Conservation (phyloP, 2,797 vertebrate species). For the Kryptopterus vitreolus region DNA sequence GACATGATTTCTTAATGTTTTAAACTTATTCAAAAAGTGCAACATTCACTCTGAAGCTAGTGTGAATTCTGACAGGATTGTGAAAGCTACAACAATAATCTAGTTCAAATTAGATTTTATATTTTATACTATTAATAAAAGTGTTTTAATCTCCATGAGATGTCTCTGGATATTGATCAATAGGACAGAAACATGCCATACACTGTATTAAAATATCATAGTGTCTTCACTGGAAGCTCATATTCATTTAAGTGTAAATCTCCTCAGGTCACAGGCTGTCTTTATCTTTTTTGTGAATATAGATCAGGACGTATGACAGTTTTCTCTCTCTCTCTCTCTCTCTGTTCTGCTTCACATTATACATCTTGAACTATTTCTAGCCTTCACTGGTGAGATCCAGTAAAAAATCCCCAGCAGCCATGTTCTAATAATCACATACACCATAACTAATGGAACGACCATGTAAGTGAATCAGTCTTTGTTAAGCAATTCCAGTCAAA, state of each 20-base stretch:
- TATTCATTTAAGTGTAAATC: background rate
- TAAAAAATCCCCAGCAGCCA: constrained; percentile 9
- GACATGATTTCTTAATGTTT: background rate
- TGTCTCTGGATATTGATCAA: background rate
- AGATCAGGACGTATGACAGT: background rate
- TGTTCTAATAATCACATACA: constrained; percentile 24
- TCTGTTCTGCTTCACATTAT: background rate
- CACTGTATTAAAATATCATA: background rate
- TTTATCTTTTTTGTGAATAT: background rate
- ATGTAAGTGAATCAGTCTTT: constrained; percentile 24
- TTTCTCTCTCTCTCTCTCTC: background rate
- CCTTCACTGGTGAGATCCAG: background rate
- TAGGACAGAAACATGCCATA: background rate
- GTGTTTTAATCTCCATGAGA: too few species aligned
- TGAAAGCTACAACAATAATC: background rate
- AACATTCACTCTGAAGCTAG: background rate
- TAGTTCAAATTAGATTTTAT: too few species aligned
- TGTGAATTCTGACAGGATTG: too few species aligned
- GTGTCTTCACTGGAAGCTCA: background rate
- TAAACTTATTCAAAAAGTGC: background rate
- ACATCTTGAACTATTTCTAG: background rate
- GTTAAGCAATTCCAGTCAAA: constrained; percentile 32
- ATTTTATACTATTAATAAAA: too few species aligned
- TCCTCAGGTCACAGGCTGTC: background rate
- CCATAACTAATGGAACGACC: constrained; percentile 30